Base-by-base conservation (phyloP, 1,140 invertebrate species). In the Pseudomyrmex flavicornis region DNA sequence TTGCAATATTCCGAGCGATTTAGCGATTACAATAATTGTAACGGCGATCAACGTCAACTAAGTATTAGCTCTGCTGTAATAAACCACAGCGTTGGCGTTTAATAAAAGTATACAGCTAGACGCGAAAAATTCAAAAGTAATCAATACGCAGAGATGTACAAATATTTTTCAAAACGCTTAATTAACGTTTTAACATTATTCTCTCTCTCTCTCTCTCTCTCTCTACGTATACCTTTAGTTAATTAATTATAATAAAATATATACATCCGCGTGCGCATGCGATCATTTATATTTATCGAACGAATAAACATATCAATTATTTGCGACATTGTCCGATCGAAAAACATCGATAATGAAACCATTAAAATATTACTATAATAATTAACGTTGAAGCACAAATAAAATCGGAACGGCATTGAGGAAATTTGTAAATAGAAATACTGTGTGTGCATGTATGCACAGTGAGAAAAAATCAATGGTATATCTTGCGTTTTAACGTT, bases 241-340 rank as follows among this genome's bases (percentile, higher is more conserved):
- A 65, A 76, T 76, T 76, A 76, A 50, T 76, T 52, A 65, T 52
- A 52, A 52, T 52, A 12, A 52, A 52, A 13, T 52, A 52, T 46
- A 65, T n/a, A 65, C n/a, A 35, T 35, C 5, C 0, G 35, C 35
- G 35, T 5, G 35, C 4, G 35, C 35, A 5, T 35, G 35, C 35
- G 35, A 35, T 35, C 35, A 35, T 35, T 35, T 35, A 35, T 22
- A 54, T 76, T 44, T 35, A 12, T 63, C 26, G 20, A 44, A 65
- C 17, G 17, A 50, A 76, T 76, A 76, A 76, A 63, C 65, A 65
- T 54, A 76, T 65, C 26, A 54, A 65, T 76, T 65, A 56, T 65
- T 44, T 4, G 26, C 8, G 54, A 54, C 35, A 35, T 76, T 35
- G 20, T 17, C 13, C 26, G n/a, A 54, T 76, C 50, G 20, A n/a